Evolutionary conservation across 2,888 invertebrate species (phyloP).

Genomic region (Marronus borbonicus): DNA sequence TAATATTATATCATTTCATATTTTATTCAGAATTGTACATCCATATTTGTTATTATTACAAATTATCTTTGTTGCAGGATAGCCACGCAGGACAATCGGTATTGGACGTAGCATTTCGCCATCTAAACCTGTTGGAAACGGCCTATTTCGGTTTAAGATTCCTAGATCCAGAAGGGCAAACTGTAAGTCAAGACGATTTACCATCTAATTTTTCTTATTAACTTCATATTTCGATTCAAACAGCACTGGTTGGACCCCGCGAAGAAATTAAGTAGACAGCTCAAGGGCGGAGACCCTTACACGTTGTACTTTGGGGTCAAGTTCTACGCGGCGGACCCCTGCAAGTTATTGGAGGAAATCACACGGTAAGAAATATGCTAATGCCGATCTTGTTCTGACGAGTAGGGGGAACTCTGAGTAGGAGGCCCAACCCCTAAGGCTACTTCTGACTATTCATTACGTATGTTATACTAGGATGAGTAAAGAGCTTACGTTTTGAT

Average conservation of each 20-base stretch:
- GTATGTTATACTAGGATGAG: constrained; percentile 49
- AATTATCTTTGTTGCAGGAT: constrained; percentile 78
- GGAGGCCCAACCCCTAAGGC: constrained; percentile 56
- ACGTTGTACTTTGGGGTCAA: constrained; percentile 97
- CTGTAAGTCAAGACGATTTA: constrained; percentile 76
- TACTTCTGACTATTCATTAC: constrained; percentile 57
- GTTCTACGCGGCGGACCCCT: constrained; percentile 97
- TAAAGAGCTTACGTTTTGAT: constrained; percentile 51
- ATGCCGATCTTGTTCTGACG: constrained; percentile 56
- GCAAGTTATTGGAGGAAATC: constrained; percentile 95
- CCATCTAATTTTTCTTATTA: constrained; percentile 28
- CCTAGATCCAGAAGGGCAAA: constrained; percentile 93
- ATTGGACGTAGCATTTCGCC: constrained; percentile 92
- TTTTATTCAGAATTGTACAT: no score
- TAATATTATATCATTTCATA: no score
- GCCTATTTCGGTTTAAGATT: constrained; percentile 97
- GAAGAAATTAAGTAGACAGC: constrained; percentile 89
- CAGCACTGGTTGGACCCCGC: constrained; percentile 97
- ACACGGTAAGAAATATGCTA: constrained; percentile 80
- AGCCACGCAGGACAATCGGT: constrained; percentile 91
- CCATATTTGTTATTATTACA: background rate
- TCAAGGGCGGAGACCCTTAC: constrained; percentile 80
- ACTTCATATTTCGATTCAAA: constrained; percentile 58
- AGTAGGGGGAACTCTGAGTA: constrained; percentile 52
- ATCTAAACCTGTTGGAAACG: constrained; percentile 94